Conservation (phyloP, 2,113 vertebrate genomes). For the Sceloporus undulatus region DNA sequence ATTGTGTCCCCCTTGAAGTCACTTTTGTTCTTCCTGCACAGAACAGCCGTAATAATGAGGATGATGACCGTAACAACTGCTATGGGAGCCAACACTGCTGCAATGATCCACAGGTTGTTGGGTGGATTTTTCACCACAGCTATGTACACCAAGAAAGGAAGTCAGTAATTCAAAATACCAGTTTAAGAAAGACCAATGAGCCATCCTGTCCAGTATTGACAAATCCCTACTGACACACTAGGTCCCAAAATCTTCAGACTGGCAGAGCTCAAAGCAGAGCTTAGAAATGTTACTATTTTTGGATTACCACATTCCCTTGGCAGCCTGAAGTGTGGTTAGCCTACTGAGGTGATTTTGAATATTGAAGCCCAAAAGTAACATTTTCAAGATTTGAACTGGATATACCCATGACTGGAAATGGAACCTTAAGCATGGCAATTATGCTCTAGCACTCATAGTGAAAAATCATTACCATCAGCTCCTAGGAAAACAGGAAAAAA, state of each 20-base stretch:
- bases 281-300: too few relatives aligned
- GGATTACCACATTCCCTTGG: too few relatives aligned
- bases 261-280: too few relatives aligned
- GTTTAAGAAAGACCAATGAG: background rate
- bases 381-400: background rate
- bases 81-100: slow-evolving; percentile 94
- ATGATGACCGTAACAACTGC: slow-evolving; percentile 95
- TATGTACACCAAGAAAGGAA: slow-evolving; percentile 61
- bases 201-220: background rate
- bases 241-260: background rate
- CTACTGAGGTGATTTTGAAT: too few relatives aligned
- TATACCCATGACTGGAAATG: background rate
- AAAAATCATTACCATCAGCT: background rate
- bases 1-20: slow-evolving; percentile 96
- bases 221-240: too few relatives aligned
- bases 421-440: background rate
- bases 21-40: slow-evolving; percentile 98
- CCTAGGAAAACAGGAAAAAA: background rate
- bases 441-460: background rate
- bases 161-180: background rate
- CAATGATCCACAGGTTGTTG: slow-evolving; percentile 98
- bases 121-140: slow-evolving; percentile 97
- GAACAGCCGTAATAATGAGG: slow-evolving; percentile 96
- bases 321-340: too few relatives aligned
- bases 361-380: too few relatives aligned